Conservation (phyloP, 2,888 invertebrate species). For the Baccha elongata region DNA sequence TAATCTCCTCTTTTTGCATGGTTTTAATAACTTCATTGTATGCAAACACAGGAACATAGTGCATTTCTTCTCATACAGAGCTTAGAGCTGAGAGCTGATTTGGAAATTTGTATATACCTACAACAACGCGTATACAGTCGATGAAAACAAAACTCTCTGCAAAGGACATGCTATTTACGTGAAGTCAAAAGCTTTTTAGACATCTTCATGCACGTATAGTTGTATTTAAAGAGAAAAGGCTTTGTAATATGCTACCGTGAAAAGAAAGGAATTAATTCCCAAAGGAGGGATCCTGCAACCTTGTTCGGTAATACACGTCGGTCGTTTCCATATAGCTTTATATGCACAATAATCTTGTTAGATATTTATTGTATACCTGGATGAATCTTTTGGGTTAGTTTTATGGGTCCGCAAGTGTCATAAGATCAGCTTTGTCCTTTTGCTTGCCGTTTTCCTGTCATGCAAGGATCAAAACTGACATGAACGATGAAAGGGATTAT, state of each 20-base stretch:
- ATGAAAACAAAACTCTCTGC: background rate
- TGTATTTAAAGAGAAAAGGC: background rate
- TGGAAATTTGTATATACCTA: constrained; percentile 5
- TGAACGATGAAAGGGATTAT: background rate
- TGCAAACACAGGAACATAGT: constrained; percentile 52
- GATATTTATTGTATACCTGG: constrained; percentile 53
- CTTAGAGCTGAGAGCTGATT: background rate
- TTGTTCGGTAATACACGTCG: constrained; percentile 14
- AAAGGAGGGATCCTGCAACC: constrained; percentile 21
- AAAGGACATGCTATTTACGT: constrained; percentile 31
- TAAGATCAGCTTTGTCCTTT: constrained; percentile 24
- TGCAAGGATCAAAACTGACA: constrained; percentile 1
- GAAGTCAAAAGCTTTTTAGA: constrained; percentile 13
- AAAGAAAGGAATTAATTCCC: background rate
- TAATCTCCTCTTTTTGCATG: constrained; percentile 41
- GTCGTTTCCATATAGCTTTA: background rate
- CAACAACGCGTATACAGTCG: background rate
- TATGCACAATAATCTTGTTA: constrained; percentile 51
- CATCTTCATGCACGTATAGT: background rate
- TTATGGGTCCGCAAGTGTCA: constrained; percentile 30
- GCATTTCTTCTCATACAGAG: constrained; percentile 4
- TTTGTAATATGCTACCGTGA: constrained; percentile 9
- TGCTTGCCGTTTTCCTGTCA: background rate
- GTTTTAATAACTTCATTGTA: constrained; percentile 65
- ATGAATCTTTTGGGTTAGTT: constrained; percentile 30